A percentile compares a stretch with the other conserved stretches of the same genome.
These are phyloP conservation scores for Pseudachorutes palmiensis DNA, from an alignment of 1,140 invertebrate genomes.

Conservation along the genomic window DNA sequence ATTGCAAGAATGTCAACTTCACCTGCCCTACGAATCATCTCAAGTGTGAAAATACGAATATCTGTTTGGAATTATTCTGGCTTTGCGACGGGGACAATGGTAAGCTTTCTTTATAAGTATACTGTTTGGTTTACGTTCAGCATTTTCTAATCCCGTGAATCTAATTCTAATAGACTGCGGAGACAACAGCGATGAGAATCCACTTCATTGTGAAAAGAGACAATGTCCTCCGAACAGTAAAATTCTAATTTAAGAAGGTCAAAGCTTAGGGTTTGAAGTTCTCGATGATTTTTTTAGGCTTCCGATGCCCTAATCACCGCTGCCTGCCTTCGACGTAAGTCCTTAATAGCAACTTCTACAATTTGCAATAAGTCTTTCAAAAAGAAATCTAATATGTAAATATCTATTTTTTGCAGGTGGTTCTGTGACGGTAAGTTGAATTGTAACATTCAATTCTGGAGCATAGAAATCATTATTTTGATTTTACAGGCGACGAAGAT, in stretches of 20 bases:
- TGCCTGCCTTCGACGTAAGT: constrained; percentile 54
- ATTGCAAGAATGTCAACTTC: constrained; percentile 67
- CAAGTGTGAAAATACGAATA: constrained; percentile 87
- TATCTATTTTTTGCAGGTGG: constrained; percentile 79
- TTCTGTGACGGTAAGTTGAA: constrained; percentile 63
- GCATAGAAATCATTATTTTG: not conserved
- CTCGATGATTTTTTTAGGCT: no score
- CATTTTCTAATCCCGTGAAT: constrained; percentile 13
- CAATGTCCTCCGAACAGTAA: constrained; percentile 85
- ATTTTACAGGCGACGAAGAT: constrained; percentile 60
- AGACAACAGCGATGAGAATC: constrained; percentile 90
- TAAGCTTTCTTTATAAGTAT: no score
- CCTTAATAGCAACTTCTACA: constrained; percentile 38
- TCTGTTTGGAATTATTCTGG: constrained; percentile 92
- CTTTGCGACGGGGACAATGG: constrained; percentile 79
- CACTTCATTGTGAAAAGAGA: constrained; percentile 73
- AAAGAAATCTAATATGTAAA: constrained; percentile 41
- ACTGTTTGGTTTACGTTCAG: constrained; percentile 30
- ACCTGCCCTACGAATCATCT: constrained; percentile 78
- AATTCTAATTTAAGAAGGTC: no score
- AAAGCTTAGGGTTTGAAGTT: no score
- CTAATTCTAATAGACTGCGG: constrained; percentile 68
- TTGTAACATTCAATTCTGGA: not conserved
- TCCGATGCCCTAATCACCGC: constrained; percentile 75
- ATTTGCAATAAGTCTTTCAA: no score